Evolutionary conservation across 2,113 vertebrate species (phyloP), one percentile per base, ranked within the genome.

Genomic region (Scortum barcoo): DNA sequence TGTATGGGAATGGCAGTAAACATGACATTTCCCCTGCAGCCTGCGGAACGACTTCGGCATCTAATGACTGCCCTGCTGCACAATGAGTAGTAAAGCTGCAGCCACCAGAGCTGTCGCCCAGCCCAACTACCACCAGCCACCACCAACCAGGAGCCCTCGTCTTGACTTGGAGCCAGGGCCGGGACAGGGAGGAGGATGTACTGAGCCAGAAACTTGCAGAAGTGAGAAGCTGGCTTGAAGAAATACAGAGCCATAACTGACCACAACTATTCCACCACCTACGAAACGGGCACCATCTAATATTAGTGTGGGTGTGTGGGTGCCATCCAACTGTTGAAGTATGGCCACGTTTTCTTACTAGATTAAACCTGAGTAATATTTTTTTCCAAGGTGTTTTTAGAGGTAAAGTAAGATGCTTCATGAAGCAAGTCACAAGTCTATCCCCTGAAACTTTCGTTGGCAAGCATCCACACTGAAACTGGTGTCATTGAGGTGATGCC

Each of bases 11-110:
- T 88, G 76, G 88, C 85, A 84, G 89, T 90, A 93, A 94, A 93
- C 90, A 92, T 93, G 89, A 92, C 88, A 92, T 94, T 94, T 93
- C 78, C 85, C 61, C 81, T 91, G 88, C 81, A 91, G 85, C 89
- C 87, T 89, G 91, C 50, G 72, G 85, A 94, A 89, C 72, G 40
- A 85, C 89, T 87, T 58, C 53, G 72, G 83, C 73, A 89, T 91
- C 88, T 94, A 95, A 96, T 96, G 84, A 94, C 91, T 95, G 90
- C 91, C 92, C 91, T 95, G 85, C 81, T 82, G 76, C 89, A 90
- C 92, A 92, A 92, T 93, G 88, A 91, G 82, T 89, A 90, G 88
- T 92, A 92, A 92, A 93, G 87, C 78, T 81, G 72, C 83, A 88
- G 87, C 85, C 91, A 86, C 92, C 70, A 88, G 82, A 85, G 83